Evolutionary conservation across 1,140 invertebrate genomes (phyloP).

Genomic region (Trissolcus basalis): DNA sequence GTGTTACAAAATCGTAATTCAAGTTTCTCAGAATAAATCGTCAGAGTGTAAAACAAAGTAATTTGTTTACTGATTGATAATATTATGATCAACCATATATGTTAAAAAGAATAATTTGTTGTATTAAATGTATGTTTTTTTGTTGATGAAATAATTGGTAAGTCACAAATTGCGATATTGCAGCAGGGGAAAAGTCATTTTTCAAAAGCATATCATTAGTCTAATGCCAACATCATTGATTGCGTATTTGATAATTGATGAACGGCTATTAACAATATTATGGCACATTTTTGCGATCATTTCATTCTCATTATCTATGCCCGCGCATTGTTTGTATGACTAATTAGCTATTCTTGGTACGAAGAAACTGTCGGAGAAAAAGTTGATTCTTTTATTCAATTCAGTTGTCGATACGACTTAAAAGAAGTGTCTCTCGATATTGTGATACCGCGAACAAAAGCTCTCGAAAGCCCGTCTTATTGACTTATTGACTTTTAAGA

Average conservation of each 20-base stretch:
- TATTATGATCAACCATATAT: too few species aligned
- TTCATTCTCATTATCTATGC: conserved; percentile 6
- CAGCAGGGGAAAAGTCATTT: not conserved
- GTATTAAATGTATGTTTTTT: too few species aligned
- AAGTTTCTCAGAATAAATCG: too few species aligned
- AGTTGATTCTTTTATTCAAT: conserved; percentile 42
- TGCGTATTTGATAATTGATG: conserved; percentile 22
- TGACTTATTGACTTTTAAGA: conserved; percentile 39
- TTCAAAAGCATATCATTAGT: conserved; percentile 8
- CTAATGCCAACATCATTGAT: conserved; percentile 12
- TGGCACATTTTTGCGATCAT: conserved; percentile 12
- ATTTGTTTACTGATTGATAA: not conserved
- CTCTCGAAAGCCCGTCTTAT: conserved; percentile 17
- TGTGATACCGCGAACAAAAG: conserved; percentile 36
- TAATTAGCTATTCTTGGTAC: conserved; percentile 28
- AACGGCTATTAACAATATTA: conserved; percentile 28
- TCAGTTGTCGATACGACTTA: conserved; percentile 15
- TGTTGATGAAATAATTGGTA: not conserved
- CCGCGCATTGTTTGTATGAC: conserved; percentile 19
- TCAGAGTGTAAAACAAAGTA: not conserved
- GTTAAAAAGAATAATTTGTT: too few species aligned
- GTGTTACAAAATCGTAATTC: not conserved
- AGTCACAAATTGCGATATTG: too few species aligned
- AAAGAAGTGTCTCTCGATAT: conserved; percentile 37
- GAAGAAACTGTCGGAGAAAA: conserved; percentile 12